These are phyloP conservation scores for Danio rerio DNA, from an alignment of 2,113 vertebrate species.

Conservation along the genomic window GRCz12tu NC_133180.1:22014001-22014500, in stretches of 20 bases:
- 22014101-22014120: neutral
- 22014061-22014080: neutral
- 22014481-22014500: neutral
- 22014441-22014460: constrained; percentile 18
- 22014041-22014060: neutral
- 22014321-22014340: neutral
- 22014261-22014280: neutral
- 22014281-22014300: neutral
- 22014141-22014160: neutral
- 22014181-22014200: neutral
- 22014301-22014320: neutral
- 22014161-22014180: neutral
- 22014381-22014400: constrained; percentile 11
- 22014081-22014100: neutral
- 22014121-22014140: neutral
- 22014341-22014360: constrained; percentile 1
- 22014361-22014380: neutral
- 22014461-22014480: neutral
- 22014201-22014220: neutral
- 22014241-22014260: constrained; percentile 22
- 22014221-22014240: neutral
- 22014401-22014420: neutral
- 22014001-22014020: neutral
- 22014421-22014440: neutral
- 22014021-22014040: no score